Conservation (phyloP, 92 coral and sea anemone species). For the Epizoanthus rinbou region DNA sequence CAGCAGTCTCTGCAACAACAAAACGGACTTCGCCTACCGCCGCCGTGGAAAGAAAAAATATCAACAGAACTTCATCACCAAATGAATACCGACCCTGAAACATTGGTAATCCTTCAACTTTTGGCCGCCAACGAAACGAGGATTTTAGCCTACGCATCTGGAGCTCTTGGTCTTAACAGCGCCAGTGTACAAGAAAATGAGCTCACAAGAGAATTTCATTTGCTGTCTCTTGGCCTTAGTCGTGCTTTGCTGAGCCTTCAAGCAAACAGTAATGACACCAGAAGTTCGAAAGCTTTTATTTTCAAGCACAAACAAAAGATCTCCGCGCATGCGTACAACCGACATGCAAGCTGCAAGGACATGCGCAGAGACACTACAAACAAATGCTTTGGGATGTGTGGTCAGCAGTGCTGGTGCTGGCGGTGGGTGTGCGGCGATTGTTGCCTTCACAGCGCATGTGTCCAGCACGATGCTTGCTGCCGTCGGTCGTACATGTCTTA, state of each 20-base stretch:
- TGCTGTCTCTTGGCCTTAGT: slow-evolving; percentile 9
- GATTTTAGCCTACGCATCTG: slow-evolving; percentile 18
- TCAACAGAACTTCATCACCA: neutral
- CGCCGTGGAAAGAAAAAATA: neutral
- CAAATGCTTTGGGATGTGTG: slow-evolving; percentile 27
- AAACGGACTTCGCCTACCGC: neutral
- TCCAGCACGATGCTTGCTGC: slow-evolving; percentile 29
- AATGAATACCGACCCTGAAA: neutral
- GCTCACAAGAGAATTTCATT: neutral
- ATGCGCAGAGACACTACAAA: neutral
- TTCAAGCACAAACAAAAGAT: neutral
- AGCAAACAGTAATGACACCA: neutral
- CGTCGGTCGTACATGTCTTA: slow-evolving; percentile 1
- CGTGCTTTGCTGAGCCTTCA: slow-evolving; percentile 2
- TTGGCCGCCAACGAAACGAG: neutral
- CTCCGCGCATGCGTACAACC: neutral
- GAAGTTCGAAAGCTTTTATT: neutral
- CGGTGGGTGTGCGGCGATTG: slow-evolving; percentile 33
- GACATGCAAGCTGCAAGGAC: neutral
- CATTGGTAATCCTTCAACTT: slow-evolving; percentile 6
- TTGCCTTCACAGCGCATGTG: slow-evolving; percentile 30
- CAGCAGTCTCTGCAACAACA: neutral
- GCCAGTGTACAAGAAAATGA: neutral
- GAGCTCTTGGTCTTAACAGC: neutral
- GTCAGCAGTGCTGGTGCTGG: slow-evolving; percentile 25